Evolutionary conservation across 1,140 invertebrate genomes (phyloP).

Genomic region (Ceratoteleas bidentatus): DNA sequence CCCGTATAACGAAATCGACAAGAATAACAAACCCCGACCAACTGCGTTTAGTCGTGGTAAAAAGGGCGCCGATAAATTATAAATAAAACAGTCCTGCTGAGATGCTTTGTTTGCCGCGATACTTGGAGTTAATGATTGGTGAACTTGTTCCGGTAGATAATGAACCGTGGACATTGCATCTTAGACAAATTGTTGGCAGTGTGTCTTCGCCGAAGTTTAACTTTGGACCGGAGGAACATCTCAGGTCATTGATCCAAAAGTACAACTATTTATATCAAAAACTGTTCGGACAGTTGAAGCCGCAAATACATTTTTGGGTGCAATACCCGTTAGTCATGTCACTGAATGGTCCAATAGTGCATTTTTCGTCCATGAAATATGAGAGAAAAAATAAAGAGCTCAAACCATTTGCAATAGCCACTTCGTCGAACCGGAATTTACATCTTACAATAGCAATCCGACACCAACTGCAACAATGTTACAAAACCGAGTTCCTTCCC

Average conservation of each 20-base stretch:
- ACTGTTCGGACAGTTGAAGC: slow-evolving; percentile 37
- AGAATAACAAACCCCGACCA: slow-evolving; percentile 32
- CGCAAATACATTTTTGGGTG: slow-evolving; percentile 50
- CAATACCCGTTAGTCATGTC: slow-evolving; percentile 35
- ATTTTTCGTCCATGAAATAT: slow-evolving; percentile 43
- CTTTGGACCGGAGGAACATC: not conserved
- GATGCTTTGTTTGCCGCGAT: slow-evolving; percentile 39
- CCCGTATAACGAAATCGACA: slow-evolving; percentile 30
- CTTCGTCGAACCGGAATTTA: slow-evolving; percentile 29
- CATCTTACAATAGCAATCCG: slow-evolving; percentile 40
- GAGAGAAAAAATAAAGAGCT: slow-evolving; percentile 50
- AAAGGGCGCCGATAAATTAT: slow-evolving; percentile 31
- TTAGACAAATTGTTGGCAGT: slow-evolving; percentile 25
- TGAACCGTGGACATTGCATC: slow-evolving; percentile 30
- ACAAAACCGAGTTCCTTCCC: not conserved
- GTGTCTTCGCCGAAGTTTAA: slow-evolving; percentile 19
- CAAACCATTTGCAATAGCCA: slow-evolving; percentile 23
- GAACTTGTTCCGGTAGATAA: slow-evolving; percentile 9
- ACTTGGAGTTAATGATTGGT: slow-evolving; percentile 42
- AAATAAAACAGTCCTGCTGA: slow-evolving; percentile 58
- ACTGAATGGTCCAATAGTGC: slow-evolving; percentile 41
- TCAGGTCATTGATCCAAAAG: slow-evolving; percentile 21
- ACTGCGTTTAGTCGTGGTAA: slow-evolving; percentile 10
- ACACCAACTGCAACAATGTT: slow-evolving; percentile 41
- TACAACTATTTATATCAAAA: slow-evolving; percentile 33